These are phyloP conservation scores for Caloenas nicobarica DNA, from an alignment of 2,113 vertebrate species.

Conservation along the genomic window DNA sequence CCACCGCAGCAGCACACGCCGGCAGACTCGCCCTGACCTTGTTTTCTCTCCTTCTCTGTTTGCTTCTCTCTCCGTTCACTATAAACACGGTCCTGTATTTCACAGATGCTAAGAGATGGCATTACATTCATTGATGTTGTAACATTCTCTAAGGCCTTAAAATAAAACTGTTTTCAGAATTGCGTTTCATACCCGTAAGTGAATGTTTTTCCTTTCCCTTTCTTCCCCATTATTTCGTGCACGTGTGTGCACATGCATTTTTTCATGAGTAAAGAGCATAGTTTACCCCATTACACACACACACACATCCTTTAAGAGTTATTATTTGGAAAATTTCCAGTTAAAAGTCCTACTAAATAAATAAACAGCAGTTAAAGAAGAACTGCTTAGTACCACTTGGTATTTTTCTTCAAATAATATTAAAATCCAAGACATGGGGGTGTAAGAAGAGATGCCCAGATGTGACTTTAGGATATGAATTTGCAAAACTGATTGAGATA, in stretches of 20 bases:
- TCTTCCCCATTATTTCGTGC: background rate
- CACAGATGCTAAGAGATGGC: background rate
- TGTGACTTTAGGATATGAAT: background rate
- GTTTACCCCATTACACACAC: background rate
- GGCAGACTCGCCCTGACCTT: background rate
- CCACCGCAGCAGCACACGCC: background rate
- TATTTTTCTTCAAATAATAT: background rate
- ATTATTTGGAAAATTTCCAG: background rate
- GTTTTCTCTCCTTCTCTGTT: background rate
- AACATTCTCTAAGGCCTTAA: background rate
- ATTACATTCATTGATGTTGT: background rate
- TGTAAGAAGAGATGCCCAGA: background rate
- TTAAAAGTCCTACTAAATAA: background rate
- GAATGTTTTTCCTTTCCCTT: background rate
- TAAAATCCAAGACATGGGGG: background rate
- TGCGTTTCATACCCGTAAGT: background rate
- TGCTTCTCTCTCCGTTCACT: background rate
- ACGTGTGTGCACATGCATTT: background rate
- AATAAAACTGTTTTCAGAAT: conserved; percentile 14
- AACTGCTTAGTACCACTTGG: background rate
- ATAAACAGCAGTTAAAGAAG: background rate
- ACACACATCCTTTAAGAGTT: background rate
- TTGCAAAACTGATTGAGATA: background rate
- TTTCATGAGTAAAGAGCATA: background rate
- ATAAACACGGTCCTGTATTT: background rate